Percentiles rank a stretch among this genome's conserved stretches.
Evolutionary conservation across 2,113 vertebrate species (phyloP).

Genomic region (Pterocles orientalis): DNA sequence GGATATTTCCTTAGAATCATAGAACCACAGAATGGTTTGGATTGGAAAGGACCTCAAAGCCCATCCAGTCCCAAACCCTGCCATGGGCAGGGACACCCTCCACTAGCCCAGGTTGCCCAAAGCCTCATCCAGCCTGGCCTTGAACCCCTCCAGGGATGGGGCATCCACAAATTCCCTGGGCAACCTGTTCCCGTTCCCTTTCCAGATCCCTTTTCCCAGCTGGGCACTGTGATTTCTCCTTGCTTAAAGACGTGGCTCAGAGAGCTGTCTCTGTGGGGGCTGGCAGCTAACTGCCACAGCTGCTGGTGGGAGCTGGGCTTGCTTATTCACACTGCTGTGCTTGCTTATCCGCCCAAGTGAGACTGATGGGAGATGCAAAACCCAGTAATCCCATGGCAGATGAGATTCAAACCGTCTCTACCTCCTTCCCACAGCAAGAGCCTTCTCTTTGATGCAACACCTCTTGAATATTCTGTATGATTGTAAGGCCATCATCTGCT

Average conservation of each 20-base stretch:
- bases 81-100: too few species aligned
- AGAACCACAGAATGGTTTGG: too few species aligned
- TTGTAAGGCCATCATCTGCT: background rate
- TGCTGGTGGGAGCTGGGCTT: background rate
- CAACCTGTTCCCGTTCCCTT: background rate
- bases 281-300: background rate
- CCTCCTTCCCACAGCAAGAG: background rate
- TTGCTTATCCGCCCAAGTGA: background rate
- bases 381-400: background rate
- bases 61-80: too few species aligned
- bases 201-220: background rate
- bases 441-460: background rate
- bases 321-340: background rate
- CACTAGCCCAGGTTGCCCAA: too few species aligned
- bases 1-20: background rate
- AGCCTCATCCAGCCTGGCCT: too few species aligned
- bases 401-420: background rate
- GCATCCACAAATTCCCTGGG: too few species aligned
- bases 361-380: background rate
- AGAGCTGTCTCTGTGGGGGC: background rate
- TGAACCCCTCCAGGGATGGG: too few species aligned
- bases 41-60: too few species aligned
- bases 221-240: background rate
- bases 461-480: background rate
- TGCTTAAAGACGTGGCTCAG: background rate